Evolutionary conservation across 2,888 invertebrate genomes (phyloP), one percentile per base, ranked within the genome.

Genomic region (Eucriotettix oculatus): DNA sequence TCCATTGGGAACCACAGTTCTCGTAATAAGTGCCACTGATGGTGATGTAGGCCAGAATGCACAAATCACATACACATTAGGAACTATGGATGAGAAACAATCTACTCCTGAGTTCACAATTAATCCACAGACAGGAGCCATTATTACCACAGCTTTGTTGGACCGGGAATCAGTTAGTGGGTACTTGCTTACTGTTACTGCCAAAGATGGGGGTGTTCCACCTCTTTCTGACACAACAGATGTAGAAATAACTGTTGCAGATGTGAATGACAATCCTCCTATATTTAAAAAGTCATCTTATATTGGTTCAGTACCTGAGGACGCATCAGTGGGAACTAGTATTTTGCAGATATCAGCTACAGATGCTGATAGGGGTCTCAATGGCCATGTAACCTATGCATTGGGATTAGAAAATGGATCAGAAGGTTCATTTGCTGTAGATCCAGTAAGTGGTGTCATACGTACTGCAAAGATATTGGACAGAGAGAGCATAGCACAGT

Each of bases 1-100:
- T 0, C 87, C 90, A 0, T 76, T 93, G 29, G 97, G 96, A 0
- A 90, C 91, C 0, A 94, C 94, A 0, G 92, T 98, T 0, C 77
- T 95, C 0, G 88, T 94, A 0, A 90, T 98, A 0, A 87, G 89
- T 0, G 96, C 98, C 0, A 86, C 87, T 0, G 98, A 98, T 71
- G 89, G 88, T 62, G 98, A 98, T 74, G 92, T 94, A 1, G 97
- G 96, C 0, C 82, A 93, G 56, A 98, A 98, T 75, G 96, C 96
- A 0, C 71, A 78, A 63, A 72, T 81, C 29, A 74, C 73, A 1
- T 81, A 79, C 68, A 70, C 84, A 16, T 75, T 90, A 41, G 84
- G 83, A 56, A 81, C 62, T 14, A 17, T 60, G 10, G 62, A 81
- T 68, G 86, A 86, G 58, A 86, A 85, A 29, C 76, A 80, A 43